Percentiles rank a stretch among this genome's conserved stretches.
phyloP scores from a whole-genome alignment of 1,140 invertebrate genomes.

The Pygmarrhopalites habei region DNA sequence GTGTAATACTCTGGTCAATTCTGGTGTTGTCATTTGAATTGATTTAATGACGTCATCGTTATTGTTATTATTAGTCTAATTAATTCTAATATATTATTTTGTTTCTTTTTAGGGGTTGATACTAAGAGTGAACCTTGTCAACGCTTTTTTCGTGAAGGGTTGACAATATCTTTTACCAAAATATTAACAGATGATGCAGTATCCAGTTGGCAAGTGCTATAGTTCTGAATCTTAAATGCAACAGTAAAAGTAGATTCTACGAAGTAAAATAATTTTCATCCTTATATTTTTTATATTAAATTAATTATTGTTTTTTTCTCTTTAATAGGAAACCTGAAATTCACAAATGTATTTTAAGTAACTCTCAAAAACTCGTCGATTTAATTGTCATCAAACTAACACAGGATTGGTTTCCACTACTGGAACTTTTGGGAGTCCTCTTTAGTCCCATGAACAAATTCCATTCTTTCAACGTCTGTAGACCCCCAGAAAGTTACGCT shows the following conservation, averaged over 20 bases:
- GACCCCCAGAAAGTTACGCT: conserved; percentile 70
- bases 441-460: conserved; percentile 92
- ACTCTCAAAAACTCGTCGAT: conserved; percentile 85
- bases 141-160: conserved; percentile 87
- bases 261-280: too few species aligned
- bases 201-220: conserved; percentile 93
- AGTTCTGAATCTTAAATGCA: too few species aligned
- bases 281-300: too few species aligned
- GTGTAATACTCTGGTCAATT: too few species aligned
- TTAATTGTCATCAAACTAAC: conserved; percentile 82
- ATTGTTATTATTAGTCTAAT: too few species aligned
- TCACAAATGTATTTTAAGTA: conserved; percentile 87
- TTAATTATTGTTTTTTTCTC: too few species aligned
- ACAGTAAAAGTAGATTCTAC: too few species aligned
- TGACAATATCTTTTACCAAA: conserved; percentile 92
- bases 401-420: conserved; percentile 85
- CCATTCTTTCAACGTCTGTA: conserved; percentile 81
- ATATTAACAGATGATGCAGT: conserved; percentile 98
- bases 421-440: conserved; percentile 86
- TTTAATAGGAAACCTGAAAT: conserved; percentile 96
- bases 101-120: conserved; percentile 63
- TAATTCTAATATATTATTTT: too few species aligned
- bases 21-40: too few species aligned
- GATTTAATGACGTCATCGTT: too few species aligned
- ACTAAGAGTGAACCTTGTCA: conserved; percentile 83